Evolutionary conservation across 2,797 vertebrate species (phyloP), one percentile per base, ranked within the genome.

Genomic region (Pipistrellus kuhlii): DNA sequence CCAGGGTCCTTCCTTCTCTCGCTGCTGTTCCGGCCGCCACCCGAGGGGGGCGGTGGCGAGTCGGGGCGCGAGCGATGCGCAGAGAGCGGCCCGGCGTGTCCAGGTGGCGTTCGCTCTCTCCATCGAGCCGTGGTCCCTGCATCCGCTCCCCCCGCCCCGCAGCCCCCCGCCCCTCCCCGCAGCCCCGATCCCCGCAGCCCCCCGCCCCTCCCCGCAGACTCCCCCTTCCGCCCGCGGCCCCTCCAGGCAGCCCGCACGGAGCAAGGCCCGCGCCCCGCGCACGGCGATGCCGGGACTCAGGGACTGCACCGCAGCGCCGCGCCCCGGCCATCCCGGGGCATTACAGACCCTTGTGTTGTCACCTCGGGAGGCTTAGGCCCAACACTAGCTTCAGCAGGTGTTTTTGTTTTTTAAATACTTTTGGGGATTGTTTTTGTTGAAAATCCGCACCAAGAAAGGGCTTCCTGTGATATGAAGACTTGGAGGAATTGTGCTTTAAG

Each of bases 231-330:
- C 38, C 23, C 2, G 46, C 2, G 35, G 13, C n/a, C 8, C 46
- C n/a, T 4, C 6, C 23, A 6, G 0, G 2, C 53, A 2, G 46
- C 23, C 14, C 0, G 8, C 18, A 55, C 4, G 1, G n/a, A 38
- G n/a, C 8, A 6, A 2, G 30, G 23, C 14, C 14, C 1, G 44
- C 5, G 4, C 51, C 51, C 51, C 51, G n/a, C 18, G 11, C 17
- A 17, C 51, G 6, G 15, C 51, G 46, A 2, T 10, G 14, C 23
- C 4, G 9, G 15, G 51, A 14, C 25, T 44, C 21, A 1, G 69
- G 17, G 6, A 11, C 93, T 48, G 46, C 46, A 48, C 46, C 44
- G 76, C 44, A 35, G 81, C 78, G 80, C 72, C 59, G 9, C 41
- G 72, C 69, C 9, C 66, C 6, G 23, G 57, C 35, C 25, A 18